A percentile compares a stretch with the other conserved stretches of the same genome.
phyloP scores from a whole-genome alignment of 2,113 vertebrate genomes.

The Manacus vitellinus region DNA sequence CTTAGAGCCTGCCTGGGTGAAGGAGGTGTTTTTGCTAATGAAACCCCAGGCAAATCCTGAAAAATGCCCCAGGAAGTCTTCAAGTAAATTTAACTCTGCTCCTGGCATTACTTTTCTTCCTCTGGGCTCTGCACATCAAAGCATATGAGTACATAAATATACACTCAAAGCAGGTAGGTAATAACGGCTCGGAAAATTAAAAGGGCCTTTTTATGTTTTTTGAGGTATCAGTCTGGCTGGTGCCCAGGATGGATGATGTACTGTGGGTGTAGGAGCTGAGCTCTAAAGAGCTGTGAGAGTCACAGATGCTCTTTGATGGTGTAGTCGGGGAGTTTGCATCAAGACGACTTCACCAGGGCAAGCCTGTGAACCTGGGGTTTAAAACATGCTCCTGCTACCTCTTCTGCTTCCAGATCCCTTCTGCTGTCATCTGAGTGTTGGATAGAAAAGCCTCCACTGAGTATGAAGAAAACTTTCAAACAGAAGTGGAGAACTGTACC shows the following conservation, averaged over 20 bases:
- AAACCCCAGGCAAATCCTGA: background rate
- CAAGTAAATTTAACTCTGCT: background rate
- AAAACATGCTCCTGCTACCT: background rate
- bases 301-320: fast-evolving
- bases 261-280: background rate
- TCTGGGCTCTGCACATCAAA: background rate
- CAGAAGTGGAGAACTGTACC: background rate
- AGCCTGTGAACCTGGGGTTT: background rate
- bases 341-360: background rate
- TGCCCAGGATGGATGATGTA: background rate
- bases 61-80: background rate
- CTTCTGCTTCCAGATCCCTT: background rate
- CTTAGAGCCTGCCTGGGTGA: background rate
- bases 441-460: background rate
- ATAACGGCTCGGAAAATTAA: background rate
- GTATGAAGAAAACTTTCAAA: background rate
- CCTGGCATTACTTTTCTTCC: background rate
- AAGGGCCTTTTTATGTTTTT: background rate
- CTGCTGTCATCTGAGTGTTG: background rate
- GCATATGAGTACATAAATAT: background rate
- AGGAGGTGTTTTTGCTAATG: background rate
- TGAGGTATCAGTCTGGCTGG: background rate
- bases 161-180: background rate
- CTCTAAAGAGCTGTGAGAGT: background rate
- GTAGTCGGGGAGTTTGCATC: background rate